A percentile compares a stretch with the other conserved stretches of the same genome.
These are phyloP conservation scores for Zeuzera pyrina DNA, from an alignment of 2,888 invertebrate species.

Conservation along the genomic window DNA sequence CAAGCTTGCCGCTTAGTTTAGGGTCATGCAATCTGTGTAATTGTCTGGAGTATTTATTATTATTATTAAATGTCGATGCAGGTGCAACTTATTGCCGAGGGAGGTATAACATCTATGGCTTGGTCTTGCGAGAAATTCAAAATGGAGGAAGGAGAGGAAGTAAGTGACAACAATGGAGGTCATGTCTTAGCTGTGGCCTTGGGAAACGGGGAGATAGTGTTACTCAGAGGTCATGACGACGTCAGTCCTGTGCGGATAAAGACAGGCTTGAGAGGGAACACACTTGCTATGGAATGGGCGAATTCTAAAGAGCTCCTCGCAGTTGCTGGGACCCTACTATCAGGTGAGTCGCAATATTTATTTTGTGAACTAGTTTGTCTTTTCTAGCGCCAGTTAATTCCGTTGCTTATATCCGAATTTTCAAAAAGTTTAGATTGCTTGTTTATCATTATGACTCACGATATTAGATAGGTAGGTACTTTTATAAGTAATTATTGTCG, in stretches of 20 bases:
- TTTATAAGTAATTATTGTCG: too few relatives aligned
- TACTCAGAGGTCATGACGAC: constrained; percentile 94
- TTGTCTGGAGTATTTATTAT: too few relatives aligned
- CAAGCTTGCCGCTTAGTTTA: too few relatives aligned
- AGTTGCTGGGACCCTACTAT: constrained; percentile 84
- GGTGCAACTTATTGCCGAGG: constrained; percentile 88
- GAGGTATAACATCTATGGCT: constrained; percentile 92
- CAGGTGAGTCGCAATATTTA: constrained; percentile 31
- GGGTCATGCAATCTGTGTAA: too few relatives aligned
- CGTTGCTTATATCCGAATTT: too few relatives aligned
- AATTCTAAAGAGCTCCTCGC: constrained; percentile 94
- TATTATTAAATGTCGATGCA: too few relatives aligned
- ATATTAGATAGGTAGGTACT: too few relatives aligned
- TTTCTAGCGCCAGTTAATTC: too few relatives aligned
- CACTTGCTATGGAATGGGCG: constrained; percentile 95
- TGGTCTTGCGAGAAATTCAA: constrained; percentile 99
- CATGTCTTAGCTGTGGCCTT: constrained; percentile 91
- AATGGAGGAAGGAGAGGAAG: constrained; percentile 94
- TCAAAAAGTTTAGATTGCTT: too few relatives aligned
- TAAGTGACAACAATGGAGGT: constrained; percentile 71
- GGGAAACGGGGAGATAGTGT: constrained; percentile 90
- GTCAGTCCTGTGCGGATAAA: constrained; percentile 89
- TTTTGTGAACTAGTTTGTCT: background rate
- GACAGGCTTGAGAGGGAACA: constrained; percentile 85
- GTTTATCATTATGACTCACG: too few relatives aligned